Percentiles rank a stretch among this genome's conserved stretches.
phyloP scores from a whole-genome alignment of 2,797 vertebrate species.

The Schizopygopsis malacanthus region DNA sequence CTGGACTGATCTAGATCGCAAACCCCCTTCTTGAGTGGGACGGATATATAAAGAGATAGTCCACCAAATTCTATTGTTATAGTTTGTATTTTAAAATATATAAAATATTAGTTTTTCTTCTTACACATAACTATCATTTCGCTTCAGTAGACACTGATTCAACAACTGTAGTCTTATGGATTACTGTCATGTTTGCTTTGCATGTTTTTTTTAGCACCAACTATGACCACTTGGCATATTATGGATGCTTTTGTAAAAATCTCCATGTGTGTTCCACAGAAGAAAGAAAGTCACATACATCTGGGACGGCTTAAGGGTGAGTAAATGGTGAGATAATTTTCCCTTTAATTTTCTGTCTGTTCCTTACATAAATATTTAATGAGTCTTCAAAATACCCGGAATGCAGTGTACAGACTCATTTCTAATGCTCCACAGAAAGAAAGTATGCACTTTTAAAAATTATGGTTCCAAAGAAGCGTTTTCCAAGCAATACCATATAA shows the following conservation, averaged over 20 bases:
- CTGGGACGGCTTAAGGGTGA: not conserved
- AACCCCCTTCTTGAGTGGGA: not conserved
- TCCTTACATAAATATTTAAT: not conserved
- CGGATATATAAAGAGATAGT: not conserved
- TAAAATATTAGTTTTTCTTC: not conserved
- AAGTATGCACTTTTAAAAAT: not conserved
- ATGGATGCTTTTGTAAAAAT: not conserved
- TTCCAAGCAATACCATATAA: not conserved
- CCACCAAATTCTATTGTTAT: not conserved
- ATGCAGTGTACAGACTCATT: not conserved
- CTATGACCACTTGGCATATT: not conserved
- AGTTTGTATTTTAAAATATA: not conserved
- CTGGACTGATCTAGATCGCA: not conserved
- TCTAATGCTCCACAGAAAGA: not conserved
- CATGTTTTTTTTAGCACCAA: not conserved
- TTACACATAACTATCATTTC: not conserved
- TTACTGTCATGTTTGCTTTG: not conserved
- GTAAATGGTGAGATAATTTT: not conserved
- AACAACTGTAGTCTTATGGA: not conserved
- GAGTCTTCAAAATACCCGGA: not conserved
- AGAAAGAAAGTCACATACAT: not conserved
- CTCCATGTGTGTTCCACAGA: not conserved
- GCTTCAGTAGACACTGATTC: not conserved
- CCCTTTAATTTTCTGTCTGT: not conserved
- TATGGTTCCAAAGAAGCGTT: not conserved